Evolutionary conservation across 2,113 vertebrate species (phyloP), one percentile per base, ranked within the genome.

Genomic region (Xenus cinereus): DNA sequence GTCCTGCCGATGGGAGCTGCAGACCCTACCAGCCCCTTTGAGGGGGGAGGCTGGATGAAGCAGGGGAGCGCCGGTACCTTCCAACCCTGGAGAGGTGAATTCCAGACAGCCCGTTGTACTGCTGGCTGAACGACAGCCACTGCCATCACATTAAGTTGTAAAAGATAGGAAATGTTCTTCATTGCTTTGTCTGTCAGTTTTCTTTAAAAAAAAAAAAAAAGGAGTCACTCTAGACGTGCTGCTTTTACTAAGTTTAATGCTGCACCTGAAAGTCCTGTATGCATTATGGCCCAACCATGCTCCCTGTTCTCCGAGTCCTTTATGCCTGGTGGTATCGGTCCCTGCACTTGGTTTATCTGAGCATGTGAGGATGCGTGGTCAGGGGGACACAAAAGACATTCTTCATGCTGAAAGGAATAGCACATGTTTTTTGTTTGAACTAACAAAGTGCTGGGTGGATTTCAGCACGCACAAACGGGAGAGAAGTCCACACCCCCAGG

Each of bases 241-340:
- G 56, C 51, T 71, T 71, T 74, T 64, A 45, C n/a, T 23, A 64
- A 76, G 32, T 46, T 22, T 46, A 33, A 46, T 2, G 2, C n/a
- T 35, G 22, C 63, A 50, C 23, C 16, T 26, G 23, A 27, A 80
- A 30, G 45, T 72, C 71, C 66, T 46, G 8, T 41, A 26, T 13
- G 21, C 0, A 1, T 75, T 50, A 35, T 22, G 45, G 50, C 22
- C 17, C 30, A 37, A 4, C 32, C 21, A 48, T 69, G n/a, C 43
- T 22, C 32, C 43, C 24, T 33, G 14, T 32, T 79, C 48, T 54
- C 54, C 3, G 6, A 46, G 33, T 14, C 63, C 48, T 68, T 74
- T 63, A n/a, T 20, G 21, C 10, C 19, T 57, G 50, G 14, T 3
- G 3, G 30, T 33, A 12, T 32, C 0, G 0, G 20, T 57, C 39